Percentiles rank a stretch among this genome's conserved stretches.
phyloP scores from a whole-genome alignment of 1,140 invertebrate genomes.

The Apis florea region DNA sequence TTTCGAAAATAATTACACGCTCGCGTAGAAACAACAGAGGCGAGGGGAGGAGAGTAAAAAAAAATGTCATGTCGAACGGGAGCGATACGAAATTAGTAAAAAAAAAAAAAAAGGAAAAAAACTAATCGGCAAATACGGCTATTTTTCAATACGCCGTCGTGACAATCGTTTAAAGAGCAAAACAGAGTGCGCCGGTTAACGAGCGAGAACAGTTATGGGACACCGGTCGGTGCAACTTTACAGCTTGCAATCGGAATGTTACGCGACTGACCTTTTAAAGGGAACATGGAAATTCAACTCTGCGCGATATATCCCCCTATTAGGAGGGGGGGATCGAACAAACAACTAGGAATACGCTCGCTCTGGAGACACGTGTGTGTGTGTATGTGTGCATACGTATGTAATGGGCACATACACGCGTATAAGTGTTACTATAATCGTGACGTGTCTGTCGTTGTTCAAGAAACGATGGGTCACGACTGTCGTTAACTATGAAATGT shows the following conservation, averaged over 20 bases:
- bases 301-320: constrained; percentile 22
- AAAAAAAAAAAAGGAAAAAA: background rate
- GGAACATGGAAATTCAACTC: constrained; percentile 45
- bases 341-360: constrained; percentile 36
- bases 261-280: constrained; percentile 46
- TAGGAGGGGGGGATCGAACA: background rate
- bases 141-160: constrained; percentile 37
- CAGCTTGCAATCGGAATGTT: constrained; percentile 47
- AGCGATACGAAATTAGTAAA: background rate
- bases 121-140: constrained; percentile 34
- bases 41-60: background rate
- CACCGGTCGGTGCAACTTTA: constrained; percentile 34
- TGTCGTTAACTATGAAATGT: background rate
- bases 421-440: background rate
- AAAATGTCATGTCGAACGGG: background rate
- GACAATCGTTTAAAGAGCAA: constrained; percentile 49
- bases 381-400: no score
- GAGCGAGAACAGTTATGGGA: constrained; percentile 46
- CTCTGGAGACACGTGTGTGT: background rate
- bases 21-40: no score
- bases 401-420: background rate
- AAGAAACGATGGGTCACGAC: background rate
- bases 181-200: constrained; percentile 41
- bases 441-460: background rate
- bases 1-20: background rate